phyloP scores from a whole-genome alignment of 2,113 vertebrate species.

The Trachemys scripta region DNA sequence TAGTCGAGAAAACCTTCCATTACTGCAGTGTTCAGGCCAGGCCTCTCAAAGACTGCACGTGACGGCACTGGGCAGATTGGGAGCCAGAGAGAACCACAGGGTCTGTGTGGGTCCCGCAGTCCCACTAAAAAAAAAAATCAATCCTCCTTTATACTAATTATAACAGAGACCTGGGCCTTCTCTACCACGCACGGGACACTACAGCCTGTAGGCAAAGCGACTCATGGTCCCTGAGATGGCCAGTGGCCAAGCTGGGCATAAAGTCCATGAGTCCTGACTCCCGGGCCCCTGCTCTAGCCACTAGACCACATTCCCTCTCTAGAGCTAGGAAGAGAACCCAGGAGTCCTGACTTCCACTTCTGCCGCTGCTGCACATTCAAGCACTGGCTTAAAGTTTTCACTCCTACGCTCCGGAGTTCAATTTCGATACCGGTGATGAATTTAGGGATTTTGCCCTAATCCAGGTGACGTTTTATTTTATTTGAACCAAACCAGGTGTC shows the following conservation, averaged over 20 bases:
- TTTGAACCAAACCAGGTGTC: not conserved
- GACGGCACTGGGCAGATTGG: not conserved
- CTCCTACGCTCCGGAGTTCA: not conserved
- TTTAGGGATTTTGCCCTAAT: not conserved
- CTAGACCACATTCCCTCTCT: not conserved
- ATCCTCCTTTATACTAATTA: not conserved
- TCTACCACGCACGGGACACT: not conserved
- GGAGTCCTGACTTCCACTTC: not conserved
- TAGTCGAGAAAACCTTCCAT: not conserved
- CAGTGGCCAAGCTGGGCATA: not conserved
- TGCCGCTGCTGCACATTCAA: not conserved
- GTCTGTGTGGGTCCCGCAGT: not conserved
- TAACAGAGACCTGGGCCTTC: not conserved
- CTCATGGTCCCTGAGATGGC: not conserved
- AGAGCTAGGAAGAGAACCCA: not conserved
- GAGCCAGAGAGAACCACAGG: not conserved
- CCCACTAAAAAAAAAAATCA: not conserved
- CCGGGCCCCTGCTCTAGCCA: not conserved
- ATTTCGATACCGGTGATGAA: not conserved
- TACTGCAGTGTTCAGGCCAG: not conserved
- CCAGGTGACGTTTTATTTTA: not conserved
- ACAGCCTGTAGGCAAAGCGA: not conserved
- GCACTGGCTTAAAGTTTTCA: not conserved
- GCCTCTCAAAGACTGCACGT: not conserved
- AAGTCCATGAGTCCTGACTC: not conserved